phyloP scores from a whole-genome alignment of 2,888 invertebrate genomes.

The Euplexia lucipara region DNA sequence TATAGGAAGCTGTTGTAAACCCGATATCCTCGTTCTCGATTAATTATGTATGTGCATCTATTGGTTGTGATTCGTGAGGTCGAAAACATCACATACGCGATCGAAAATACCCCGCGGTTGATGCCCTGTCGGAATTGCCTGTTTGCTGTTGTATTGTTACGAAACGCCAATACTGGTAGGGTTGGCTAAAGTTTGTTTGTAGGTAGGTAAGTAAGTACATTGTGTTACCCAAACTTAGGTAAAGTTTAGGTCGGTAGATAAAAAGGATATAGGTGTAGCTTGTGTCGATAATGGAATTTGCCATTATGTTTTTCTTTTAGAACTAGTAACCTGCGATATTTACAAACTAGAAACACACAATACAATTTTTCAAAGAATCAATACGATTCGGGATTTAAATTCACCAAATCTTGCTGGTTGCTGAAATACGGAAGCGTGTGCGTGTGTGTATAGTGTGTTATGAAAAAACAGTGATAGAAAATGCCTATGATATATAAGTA shows the following conservation, averaged over 20 bases:
- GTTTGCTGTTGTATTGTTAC: conserved; percentile 40
- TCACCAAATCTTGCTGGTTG: no score
- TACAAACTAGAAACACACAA: no score
- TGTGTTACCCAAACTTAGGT: conserved; percentile 2
- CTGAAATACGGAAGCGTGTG: no score
- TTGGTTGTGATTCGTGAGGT: conserved; percentile 64
- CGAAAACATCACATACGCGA: conserved; percentile 59
- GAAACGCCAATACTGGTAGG: conserved; percentile 26
- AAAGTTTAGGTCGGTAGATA: neutral
- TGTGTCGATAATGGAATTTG: neutral
- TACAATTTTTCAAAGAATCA: no score
- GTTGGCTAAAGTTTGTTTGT: conserved; percentile 8
- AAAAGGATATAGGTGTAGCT: neutral
- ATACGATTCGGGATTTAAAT: no score
- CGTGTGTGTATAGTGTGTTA: no score
- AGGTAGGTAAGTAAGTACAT: neutral
- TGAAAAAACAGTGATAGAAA: no score
- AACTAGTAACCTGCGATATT: no score
- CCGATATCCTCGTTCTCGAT: conserved; percentile 66
- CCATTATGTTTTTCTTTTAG: no score
- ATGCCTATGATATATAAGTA: no score
- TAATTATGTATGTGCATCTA: conserved; percentile 81
- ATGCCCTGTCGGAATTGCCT: conserved; percentile 42
- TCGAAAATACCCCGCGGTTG: conserved; percentile 54
- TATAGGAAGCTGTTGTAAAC: conserved; percentile 57